Percentiles rank a stretch among this genome's conserved stretches.
These are phyloP conservation scores for Kradibia gibbosae DNA, from an alignment of 1,140 invertebrate genomes.

Conservation along the genomic window DNA sequence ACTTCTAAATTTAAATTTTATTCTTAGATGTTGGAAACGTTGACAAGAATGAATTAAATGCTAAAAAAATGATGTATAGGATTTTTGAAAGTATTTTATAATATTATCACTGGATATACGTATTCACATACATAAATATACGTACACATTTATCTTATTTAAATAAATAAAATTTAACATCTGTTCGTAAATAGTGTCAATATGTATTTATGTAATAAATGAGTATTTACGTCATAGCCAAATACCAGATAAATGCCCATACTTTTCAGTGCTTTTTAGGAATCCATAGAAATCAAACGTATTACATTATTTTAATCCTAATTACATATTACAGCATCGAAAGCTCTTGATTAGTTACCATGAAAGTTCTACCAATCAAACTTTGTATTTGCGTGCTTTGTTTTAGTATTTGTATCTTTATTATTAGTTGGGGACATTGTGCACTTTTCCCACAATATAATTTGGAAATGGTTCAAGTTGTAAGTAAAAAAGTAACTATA, in stretches of 20 bases:
- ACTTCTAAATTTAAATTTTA: too few species aligned
- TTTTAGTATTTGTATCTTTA: not conserved
- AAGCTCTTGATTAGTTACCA: not conserved
- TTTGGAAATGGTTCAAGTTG: slow-evolving; percentile 38
- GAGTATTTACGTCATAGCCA: not conserved
- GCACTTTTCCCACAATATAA: not conserved
- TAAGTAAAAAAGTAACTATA: not conserved
- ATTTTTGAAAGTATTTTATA: too few species aligned
- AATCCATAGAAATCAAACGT: not conserved
- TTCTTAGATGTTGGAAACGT: too few species aligned
- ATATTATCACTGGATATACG: too few species aligned
- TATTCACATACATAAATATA: too few species aligned
- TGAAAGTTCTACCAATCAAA: not conserved
- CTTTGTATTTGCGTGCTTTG: not conserved
- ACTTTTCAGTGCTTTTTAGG: not conserved
- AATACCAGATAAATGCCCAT: not conserved
- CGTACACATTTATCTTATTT: not conserved
- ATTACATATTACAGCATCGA: not conserved
- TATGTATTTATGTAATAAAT: not conserved
- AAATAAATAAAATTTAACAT: not conserved
- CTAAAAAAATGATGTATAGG: too few species aligned
- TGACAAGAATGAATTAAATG: too few species aligned
- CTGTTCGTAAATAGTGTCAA: not conserved
- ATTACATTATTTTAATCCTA: not conserved
- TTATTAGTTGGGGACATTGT: not conserved